Base-by-base conservation (phyloP, 2,797 vertebrate genomes). In the Hozukius guyotensis region DNA sequence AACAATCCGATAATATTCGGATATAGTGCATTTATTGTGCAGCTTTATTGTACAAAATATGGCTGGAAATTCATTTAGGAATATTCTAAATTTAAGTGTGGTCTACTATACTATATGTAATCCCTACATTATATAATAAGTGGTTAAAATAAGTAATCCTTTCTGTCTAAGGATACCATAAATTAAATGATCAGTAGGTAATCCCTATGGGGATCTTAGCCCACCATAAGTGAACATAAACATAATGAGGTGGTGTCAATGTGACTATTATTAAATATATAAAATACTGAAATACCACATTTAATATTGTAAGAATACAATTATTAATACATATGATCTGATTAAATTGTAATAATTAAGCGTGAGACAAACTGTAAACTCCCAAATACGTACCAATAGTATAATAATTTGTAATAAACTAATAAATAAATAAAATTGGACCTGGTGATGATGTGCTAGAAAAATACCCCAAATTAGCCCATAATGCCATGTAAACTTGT, bases 111-210 rank as follows among this genome's bases (percentile, higher is more conserved):
- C n/a, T n/a, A n/a, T n/a, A n/a, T n/a, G 5, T 56, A 24, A 70
- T 68, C 29, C 22, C 36, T 61, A 34, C 60, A 66, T 61, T 22
- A 25, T 14, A 71, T 32, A 70, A 72, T 36, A 65, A 67, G 46
- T 60, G 42, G 68, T 38, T 60, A 10, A 61, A 64, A 36, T 60
- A 16, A 53, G 18, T 77, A 71, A 86, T 68, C 75, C 72, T 66
- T 55, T 63, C 24, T 55, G 64, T 31, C 20, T 36, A 55, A 61
- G 11, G 75, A 77, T 49, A 49, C 8, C 57, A 6, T 55, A 24
- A 27, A 61, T 53, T 69, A 85, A 78, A 75, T 49, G 52, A 75
- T 69, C 52, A 79, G 59, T 12, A 20, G n/a, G 24, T 65, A 65
- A 29, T 64, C 77, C 82, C 80, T 31, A 0, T 3, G 46, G 84